Evolutionary conservation across 2,797 vertebrate genomes (phyloP), one percentile per base, ranked within the genome.

Genomic region (Sphaeramia orbicularis): DNA sequence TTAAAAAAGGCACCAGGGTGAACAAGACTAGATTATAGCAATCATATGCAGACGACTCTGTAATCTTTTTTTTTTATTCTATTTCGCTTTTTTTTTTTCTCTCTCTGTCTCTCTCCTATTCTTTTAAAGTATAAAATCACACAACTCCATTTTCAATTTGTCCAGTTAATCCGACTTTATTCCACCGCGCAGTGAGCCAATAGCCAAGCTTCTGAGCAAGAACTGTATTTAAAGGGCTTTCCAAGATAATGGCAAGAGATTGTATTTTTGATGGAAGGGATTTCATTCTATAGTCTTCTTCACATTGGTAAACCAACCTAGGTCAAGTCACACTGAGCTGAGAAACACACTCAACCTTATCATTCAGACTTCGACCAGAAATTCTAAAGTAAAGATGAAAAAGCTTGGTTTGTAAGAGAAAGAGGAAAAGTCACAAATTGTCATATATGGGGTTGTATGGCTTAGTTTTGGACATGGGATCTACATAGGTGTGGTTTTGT

Each of bases 11-110:
- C 54, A 54, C 72, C 21, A 80, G 55, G 48, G 72, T 73, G 66
- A 78, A 73, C 81, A 78, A 59, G 21, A 65, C 53, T 84, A 83
- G 80, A 79, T 83, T 68, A 64, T 10, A 16, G 40, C 14, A 12
- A 63, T 63, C 58, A 59, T 36, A 59, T 49, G 36, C 21, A 42
- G 44, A 56, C 21, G 44, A 38, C 4, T 4, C 1, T 49, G 2
- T 30, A 16, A 54, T 47, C 7, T n/a, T 43, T 41, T 7, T 16
- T n/a, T 43, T 41, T 7, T 16, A 19, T 27, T 18, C 15, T 10
- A 1, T 41, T 24, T 32, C 9, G 35, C 32, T 10, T 35, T 10
- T 35, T 19, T 42, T 7, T 40, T 54, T 11, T 53, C 36, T 60
- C 27, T 27, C 2, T 30, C 4, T 2, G 1, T 61, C n/a, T n/a